Conservation (phyloP, 2,113 vertebrate species). For the Pongo abelii region DNA sequence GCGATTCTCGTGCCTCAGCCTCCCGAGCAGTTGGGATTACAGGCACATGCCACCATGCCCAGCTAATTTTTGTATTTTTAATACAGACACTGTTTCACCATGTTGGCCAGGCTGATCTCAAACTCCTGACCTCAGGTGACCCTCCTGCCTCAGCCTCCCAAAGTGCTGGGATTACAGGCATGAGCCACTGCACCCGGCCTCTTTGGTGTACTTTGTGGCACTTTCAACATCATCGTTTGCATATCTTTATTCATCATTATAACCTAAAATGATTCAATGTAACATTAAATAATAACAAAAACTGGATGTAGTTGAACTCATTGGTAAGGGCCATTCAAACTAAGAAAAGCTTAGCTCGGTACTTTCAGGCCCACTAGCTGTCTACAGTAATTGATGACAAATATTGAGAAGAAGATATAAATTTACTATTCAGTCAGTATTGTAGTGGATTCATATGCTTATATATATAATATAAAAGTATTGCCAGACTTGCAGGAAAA, state of each 20-base stretch:
- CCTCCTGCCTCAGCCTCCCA: too few species aligned
- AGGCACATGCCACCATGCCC: too few species aligned
- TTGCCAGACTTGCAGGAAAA: not conserved
- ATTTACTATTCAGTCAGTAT: not conserved
- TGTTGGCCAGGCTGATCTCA: too few species aligned
- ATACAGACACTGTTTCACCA: too few species aligned
- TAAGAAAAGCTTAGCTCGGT: not conserved
- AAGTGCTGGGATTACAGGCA: too few species aligned
- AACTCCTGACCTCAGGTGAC: too few species aligned
- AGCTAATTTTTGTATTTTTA: too few species aligned
- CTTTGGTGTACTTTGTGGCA: not conserved
- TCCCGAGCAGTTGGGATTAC: too few species aligned
- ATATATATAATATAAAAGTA: not conserved
- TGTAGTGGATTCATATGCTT: not conserved
- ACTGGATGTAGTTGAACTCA: not conserved
- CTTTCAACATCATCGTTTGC: not conserved
- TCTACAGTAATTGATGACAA: not conserved
- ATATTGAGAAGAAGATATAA: not conserved
- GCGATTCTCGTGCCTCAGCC: too few species aligned
- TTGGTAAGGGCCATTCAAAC: not conserved
- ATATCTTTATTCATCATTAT: not conserved
- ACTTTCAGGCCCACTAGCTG: not conserved
- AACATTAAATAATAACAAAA: not conserved
- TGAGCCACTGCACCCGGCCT: too few species aligned
- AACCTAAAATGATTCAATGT: not conserved